Percentiles rank a stretch among this genome's conserved stretches.
These are phyloP conservation scores for Pseudomyrmex dendroicus DNA, from an alignment of 1,140 invertebrate genomes.

Conservation along the genomic window DNA sequence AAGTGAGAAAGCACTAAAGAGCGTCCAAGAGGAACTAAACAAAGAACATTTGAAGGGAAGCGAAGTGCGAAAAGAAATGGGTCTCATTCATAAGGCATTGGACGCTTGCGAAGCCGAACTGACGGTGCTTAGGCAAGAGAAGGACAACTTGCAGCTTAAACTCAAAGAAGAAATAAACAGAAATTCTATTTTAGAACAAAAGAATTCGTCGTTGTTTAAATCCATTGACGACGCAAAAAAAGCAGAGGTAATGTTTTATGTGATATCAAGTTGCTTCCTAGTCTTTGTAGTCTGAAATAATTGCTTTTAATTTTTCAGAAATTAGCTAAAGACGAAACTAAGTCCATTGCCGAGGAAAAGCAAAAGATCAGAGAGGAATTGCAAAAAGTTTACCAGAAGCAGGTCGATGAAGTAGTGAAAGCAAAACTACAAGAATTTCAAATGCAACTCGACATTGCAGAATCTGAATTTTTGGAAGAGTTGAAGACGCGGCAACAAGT, in stretches of 20 bases:
- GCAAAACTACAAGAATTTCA: conserved; percentile 92
- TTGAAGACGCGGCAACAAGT: conserved; percentile 88
- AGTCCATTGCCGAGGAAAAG: conserved; percentile 85
- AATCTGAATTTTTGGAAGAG: conserved; percentile 88
- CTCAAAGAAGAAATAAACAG: conserved; percentile 85
- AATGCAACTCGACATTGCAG: conserved; percentile 89
- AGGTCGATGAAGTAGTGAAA: conserved; percentile 91
- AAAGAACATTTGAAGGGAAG: conserved; percentile 78
- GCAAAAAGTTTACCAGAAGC: conserved; percentile 91
- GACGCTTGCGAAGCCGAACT: conserved; percentile 86
- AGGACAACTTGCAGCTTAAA: conserved; percentile 84
- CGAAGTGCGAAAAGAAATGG: conserved; percentile 83
- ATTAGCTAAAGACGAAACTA: conserved; percentile 86
- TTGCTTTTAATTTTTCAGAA: conserved; percentile 81
- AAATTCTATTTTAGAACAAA: conserved; percentile 84
- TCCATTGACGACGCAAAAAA: conserved; percentile 84
- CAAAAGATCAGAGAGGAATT: conserved; percentile 89
- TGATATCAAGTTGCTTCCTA: not conserved
- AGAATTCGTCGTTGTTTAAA: conserved; percentile 84
- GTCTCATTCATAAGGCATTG: conserved; percentile 84
- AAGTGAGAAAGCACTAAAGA: conserved; percentile 76
- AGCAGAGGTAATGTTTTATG: conserved; percentile 82
- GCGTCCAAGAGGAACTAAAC: conserved; percentile 79
- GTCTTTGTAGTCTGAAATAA: not conserved
- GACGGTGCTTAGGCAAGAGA: conserved; percentile 85